Conservation (phyloP, 1,140 invertebrate species). For the Scaptomyza hsui region DNA sequence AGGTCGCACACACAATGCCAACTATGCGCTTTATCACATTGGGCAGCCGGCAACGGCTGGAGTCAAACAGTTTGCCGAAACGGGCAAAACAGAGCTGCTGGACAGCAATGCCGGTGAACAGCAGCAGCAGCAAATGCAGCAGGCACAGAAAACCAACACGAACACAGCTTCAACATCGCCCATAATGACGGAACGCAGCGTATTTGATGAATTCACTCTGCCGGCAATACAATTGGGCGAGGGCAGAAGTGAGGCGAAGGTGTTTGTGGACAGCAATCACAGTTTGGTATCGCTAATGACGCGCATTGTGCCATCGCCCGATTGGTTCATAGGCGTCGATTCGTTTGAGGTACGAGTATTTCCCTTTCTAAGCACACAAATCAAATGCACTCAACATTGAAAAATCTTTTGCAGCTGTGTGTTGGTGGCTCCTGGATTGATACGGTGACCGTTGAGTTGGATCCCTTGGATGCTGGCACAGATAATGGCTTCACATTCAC, state of each 20-base stretch:
- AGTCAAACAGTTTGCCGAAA: constrained; percentile 93
- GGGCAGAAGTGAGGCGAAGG: constrained; percentile 91
- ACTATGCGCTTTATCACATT: constrained; percentile 91
- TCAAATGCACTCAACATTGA: constrained; percentile 5
- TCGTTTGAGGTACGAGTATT: constrained; percentile 89
- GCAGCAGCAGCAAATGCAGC: constrained; percentile 74
- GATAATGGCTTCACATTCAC: constrained; percentile 99
- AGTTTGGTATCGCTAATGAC: constrained; percentile 94
- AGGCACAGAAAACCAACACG: constrained; percentile 45
- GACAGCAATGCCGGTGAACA: constrained; percentile 86
- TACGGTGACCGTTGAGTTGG: constrained; percentile 95
- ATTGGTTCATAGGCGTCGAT: constrained; percentile 99
- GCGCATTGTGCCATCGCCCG: constrained; percentile 96
- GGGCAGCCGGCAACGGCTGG: constrained; percentile 89
- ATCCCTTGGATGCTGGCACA: constrained; percentile 97
- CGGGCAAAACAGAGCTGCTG: constrained; percentile 89
- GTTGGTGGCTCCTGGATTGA: constrained; percentile 97
- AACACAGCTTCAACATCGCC: constrained; percentile 9
- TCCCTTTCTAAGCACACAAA: constrained; percentile 14
- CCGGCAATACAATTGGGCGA: constrained; percentile 90
- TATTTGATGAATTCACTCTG: constrained; percentile 92
- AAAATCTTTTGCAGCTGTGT: constrained; percentile 88
- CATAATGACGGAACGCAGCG: constrained; percentile 83
- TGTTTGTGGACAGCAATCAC: constrained; percentile 96
- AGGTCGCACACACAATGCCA: constrained; percentile 94